Conservation (phyloP, 1,140 invertebrate species). For the Drosophila carrolli region DNA sequence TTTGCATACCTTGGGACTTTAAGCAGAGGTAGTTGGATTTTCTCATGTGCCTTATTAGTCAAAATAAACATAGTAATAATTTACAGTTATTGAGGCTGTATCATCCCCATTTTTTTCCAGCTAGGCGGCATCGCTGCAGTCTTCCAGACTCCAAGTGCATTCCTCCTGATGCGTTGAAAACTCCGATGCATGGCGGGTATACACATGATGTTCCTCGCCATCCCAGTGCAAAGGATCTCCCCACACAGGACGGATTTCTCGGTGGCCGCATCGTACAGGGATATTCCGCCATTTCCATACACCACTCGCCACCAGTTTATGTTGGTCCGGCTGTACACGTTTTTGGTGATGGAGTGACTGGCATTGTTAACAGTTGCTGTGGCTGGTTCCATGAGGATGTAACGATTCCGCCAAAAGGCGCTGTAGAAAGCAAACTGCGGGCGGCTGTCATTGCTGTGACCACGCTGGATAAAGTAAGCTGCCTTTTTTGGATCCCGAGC, state of each 20-base stretch:
- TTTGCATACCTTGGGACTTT: conserved; percentile 97
- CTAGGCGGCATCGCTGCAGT: conserved; percentile 63
- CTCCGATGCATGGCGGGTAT: conserved; percentile 50
- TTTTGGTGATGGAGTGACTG: conserved; percentile 53
- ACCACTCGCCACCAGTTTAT: conserved; percentile 57
- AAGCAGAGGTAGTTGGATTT: conserved; percentile 70
- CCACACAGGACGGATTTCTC: conserved; percentile 57
- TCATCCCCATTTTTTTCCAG: background rate
- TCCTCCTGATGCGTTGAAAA: conserved; percentile 43
- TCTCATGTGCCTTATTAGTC: conserved; percentile 63
- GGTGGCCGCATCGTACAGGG: conserved; percentile 50
- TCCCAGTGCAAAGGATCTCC: conserved; percentile 62
- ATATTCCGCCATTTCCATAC: conserved; percentile 30
- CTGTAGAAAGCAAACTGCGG: conserved; percentile 54
- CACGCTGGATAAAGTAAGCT: conserved; percentile 50
- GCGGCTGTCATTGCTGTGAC: conserved; percentile 22
- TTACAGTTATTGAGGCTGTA: background rate
- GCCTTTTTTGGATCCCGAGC: conserved; percentile 69
- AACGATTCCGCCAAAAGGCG: conserved; percentile 63
- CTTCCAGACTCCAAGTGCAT: conserved; percentile 69
- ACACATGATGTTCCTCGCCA: conserved; percentile 59
- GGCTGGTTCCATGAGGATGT: conserved; percentile 48
- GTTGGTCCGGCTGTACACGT: conserved; percentile 51
- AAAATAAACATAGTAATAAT: conserved; percentile 27
- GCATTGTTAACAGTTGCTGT: conserved; percentile 12